phyloP scores from a whole-genome alignment of 1,140 invertebrate species.

The Caerostris darwini region DNA sequence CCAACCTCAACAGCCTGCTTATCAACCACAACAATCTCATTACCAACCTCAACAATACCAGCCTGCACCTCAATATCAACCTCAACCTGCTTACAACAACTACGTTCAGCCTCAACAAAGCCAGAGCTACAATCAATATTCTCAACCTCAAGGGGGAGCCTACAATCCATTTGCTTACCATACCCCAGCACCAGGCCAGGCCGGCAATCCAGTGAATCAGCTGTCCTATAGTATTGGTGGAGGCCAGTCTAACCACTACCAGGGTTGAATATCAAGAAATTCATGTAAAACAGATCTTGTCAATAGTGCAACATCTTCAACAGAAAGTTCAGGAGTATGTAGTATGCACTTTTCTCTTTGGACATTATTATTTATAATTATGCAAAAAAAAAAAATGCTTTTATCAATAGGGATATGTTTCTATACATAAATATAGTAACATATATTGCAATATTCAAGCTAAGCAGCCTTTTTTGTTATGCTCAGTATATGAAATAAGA shows the following conservation, averaged over 20 bases:
- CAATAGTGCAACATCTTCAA: not conserved
- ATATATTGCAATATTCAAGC: not conserved
- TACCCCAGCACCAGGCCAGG: conserved; percentile 59
- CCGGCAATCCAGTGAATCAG: not conserved
- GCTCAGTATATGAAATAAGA: not conserved
- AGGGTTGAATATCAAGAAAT: conserved; percentile 32
- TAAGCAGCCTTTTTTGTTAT: not conserved
- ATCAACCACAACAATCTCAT: conserved; percentile 56
- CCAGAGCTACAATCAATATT: conserved; percentile 60
- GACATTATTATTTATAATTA: conserved; percentile 9
- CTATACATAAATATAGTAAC: not conserved
- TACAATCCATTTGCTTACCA: conserved; percentile 69
- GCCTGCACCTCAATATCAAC: conserved; percentile 50
- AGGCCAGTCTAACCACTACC: conserved; percentile 42
- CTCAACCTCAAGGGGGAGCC: not conserved
- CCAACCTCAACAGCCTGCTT: conserved; percentile 32
- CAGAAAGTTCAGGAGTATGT: not conserved
- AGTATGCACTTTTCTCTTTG: not conserved
- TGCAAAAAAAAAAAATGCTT: not conserved
- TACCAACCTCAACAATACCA: conserved; percentile 29
- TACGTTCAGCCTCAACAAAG: conserved; percentile 71
- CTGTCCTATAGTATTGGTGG: conserved; percentile 70
- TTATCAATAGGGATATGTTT: not conserved
- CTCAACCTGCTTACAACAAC: conserved; percentile 67
- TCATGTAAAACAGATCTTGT: not conserved